Conservation (phyloP, 2,797 vertebrate species). For the Chrysocyon brachyurus region DNA sequence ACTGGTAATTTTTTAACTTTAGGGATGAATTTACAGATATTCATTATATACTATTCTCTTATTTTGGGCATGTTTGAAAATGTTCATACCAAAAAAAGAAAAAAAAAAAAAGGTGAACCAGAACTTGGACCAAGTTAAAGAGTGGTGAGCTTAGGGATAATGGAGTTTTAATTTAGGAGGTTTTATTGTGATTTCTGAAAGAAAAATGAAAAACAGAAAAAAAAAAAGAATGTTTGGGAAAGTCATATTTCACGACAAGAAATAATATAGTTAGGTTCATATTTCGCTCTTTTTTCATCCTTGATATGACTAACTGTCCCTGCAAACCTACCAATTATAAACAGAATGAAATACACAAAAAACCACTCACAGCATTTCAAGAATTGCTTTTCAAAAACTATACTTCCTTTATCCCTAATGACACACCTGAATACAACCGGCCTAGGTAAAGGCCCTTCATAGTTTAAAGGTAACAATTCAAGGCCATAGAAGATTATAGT, state of each 20-base stretch:
- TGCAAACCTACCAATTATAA: background rate
- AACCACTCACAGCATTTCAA: background rate
- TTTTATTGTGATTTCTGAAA: conserved; percentile 11
- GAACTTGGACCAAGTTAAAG: background rate
- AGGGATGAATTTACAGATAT: background rate
- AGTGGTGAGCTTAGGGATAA: background rate
- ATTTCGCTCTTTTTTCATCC: background rate
- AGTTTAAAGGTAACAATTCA: background rate
- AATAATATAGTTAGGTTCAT: background rate
- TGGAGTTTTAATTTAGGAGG: background rate
- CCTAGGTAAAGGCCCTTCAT: background rate
- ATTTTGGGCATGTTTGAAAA: background rate
- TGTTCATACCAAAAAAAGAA: background rate
- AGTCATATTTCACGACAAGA: background rate
- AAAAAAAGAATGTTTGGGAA: background rate
- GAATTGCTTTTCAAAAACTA: background rate
- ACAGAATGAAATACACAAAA: background rate
- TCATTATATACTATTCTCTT: background rate
- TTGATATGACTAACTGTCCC: background rate
- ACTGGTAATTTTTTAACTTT: background rate
- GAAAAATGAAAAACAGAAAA: background rate
- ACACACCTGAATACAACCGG: background rate
- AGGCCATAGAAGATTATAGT: background rate
- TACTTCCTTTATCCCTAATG: background rate
- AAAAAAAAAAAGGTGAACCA: background rate